phyloP scores from a whole-genome alignment of 2,888 invertebrate genomes.

The Hypolimnas misippus region DNA sequence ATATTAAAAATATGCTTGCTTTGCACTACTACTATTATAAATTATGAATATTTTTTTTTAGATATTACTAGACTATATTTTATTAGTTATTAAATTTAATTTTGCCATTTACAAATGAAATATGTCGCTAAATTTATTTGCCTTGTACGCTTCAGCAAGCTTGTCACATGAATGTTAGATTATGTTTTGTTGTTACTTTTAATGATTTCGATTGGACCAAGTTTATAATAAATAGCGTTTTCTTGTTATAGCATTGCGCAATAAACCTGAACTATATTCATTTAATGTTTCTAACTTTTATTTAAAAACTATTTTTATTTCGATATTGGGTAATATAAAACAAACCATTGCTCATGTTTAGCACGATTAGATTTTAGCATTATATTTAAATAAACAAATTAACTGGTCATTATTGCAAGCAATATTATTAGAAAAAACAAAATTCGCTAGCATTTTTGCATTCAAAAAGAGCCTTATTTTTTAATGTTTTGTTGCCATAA shows the following conservation, averaged over 20 bases:
- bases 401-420: neutral
- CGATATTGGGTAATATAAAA: neutral
- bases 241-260: neutral
- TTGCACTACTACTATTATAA: no score
- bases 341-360: neutral
- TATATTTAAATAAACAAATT: neutral
- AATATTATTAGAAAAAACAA: slow-evolving; percentile 5
- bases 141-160: slow-evolving; percentile 7
- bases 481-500: neutral
- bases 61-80: no score
- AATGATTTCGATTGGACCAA: neutral
- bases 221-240: neutral
- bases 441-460: slow-evolving; percentile 15
- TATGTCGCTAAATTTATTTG: neutral
- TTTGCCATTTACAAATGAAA: no score
- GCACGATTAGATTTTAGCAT: neutral
- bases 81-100: no score
- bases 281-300: neutral
- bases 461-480: slow-evolving; percentile 1
- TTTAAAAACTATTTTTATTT: neutral
- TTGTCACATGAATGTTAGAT: neutral
- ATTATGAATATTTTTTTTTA: no score
- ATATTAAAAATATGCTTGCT: no score
- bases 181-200: neutral
- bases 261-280: neutral